Evolutionary conservation across 37 sponge, comb jelly and placozoan genomes (phyloP), one percentile per base, ranked within the genome.

Genomic region (Bolinopsis microptera): DNA sequence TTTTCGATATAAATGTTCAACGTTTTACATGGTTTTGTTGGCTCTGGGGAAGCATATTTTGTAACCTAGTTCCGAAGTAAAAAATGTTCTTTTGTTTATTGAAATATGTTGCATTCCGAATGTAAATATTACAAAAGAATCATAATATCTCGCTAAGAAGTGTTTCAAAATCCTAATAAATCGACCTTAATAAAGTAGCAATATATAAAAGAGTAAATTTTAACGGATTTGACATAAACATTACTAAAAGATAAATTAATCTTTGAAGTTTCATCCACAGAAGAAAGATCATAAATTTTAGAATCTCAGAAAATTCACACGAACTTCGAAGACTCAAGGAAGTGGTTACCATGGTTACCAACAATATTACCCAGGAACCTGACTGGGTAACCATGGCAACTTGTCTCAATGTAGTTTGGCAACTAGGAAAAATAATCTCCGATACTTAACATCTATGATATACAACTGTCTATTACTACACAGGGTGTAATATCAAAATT

Each of bases 91-190:
- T 48, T 48, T 48, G 21, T 70, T 70, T 70, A 70, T 70, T 70
- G 30, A 70, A 70, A 70, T 70, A 70, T 61, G 74, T 28, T 26
- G 74, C 74, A 70, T 70, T 70, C 74, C 74, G 30, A 70, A 70
- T 70, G 74, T 70, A 70, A 70, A 70, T 70, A 70, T 70, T 70
- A 70, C 74, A 70, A 70, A 70, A 70, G 74, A 70, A 70, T 70
- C 74, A 70, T 70, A 70, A 70, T 70, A 70, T 70, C 74, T 26
- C 30, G 30, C 74, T 70, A 70, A 26, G 30, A 70, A 22, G 30
- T 28, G 74, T 70, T 70, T 26, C 74, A 70, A 70, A 70, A 22
- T 70, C 74, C 74, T 48, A 48, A 48, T 48, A 48, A 48, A 48
- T 48, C 61, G 61, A 48, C 61, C 61, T 48, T 48, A 48, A 48